Percentiles rank a stretch among this genome's conserved stretches.
These are phyloP conservation scores for Aphodius granarius DNA, from an alignment of 2,888 invertebrate species.

Conservation along the genomic window DNA sequence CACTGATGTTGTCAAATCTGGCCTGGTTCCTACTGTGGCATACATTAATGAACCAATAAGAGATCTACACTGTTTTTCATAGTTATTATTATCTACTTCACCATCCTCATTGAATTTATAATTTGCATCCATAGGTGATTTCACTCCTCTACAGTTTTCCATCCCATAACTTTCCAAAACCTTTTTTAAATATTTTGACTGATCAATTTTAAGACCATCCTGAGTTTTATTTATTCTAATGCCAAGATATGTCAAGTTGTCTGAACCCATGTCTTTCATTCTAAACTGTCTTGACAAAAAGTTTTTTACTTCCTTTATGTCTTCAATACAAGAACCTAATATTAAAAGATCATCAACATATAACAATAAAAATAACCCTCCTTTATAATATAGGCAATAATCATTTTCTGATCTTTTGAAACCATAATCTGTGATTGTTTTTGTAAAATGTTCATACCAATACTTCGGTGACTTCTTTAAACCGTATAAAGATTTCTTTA, in stretches of 20 bases:
- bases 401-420: slow-evolving; percentile 28
- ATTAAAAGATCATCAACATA: slow-evolving; percentile 31
- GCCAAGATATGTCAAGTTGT: slow-evolving; percentile 16
- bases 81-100: slow-evolving; percentile 44
- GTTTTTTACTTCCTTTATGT: slow-evolving; percentile 3
- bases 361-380: slow-evolving; percentile 23
- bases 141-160: slow-evolving; percentile 4
- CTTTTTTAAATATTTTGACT: slow-evolving; percentile 10
- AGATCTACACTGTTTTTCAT: slow-evolving; percentile 33
- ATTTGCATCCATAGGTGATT: slow-evolving; percentile 23
- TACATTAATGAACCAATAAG: slow-evolving; percentile 32
- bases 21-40: slow-evolving; percentile 30
- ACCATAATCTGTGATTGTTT: too few species aligned
- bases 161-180: background rate
- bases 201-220: slow-evolving; percentile 3
- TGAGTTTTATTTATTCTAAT: slow-evolving; percentile 8
- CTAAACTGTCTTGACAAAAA: slow-evolving; percentile 14
- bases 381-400: slow-evolving; percentile 26
- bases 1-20: slow-evolving; percentile 29
- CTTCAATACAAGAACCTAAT: slow-evolving; percentile 15
- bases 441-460: background rate
- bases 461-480: too few species aligned
- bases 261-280: slow-evolving; percentile 19
- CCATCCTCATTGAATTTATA: slow-evolving; percentile 36
- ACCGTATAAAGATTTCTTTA: too few species aligned